Evolutionary conservation across 1,140 invertebrate genomes (phyloP).

Genomic region (Samia ricini): DNA sequence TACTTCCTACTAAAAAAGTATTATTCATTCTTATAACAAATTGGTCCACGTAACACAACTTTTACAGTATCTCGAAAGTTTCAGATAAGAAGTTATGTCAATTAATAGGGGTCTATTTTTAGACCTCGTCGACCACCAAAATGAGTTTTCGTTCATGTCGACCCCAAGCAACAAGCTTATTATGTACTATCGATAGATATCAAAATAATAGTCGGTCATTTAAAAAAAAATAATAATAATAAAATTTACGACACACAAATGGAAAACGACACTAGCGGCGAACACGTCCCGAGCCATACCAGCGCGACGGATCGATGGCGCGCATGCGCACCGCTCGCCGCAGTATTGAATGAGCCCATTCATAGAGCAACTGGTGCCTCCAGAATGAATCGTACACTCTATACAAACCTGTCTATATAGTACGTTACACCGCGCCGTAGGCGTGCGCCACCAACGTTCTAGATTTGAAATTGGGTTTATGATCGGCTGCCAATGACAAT

Average conservation of each 20-base stretch:
- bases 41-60: no score
- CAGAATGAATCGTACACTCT: constrained; percentile 55
- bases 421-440: constrained; percentile 10
- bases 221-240: background rate
- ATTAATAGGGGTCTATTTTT: no score
- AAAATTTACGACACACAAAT: constrained; percentile 21
- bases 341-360: constrained; percentile 72
- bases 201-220: no score
- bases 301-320: constrained; percentile 47
- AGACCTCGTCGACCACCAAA: no score
- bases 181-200: no score
- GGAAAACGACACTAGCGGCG: constrained; percentile 29
- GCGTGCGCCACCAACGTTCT: constrained; percentile 3
- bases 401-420: constrained; percentile 17
- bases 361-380: constrained; percentile 69
- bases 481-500: background rate
- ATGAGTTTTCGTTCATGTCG: no score
- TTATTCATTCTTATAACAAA: no score
- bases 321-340: constrained; percentile 46
- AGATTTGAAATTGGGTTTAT: constrained; percentile 16
- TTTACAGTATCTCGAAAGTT: no score
- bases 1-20: no score
- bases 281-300: constrained; percentile 21
- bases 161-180: no score
- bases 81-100: no score